These are phyloP conservation scores for Heterodera carotae DNA, from an alignment of 1,140 invertebrate genomes.

Conservation along the genomic window DNA sequence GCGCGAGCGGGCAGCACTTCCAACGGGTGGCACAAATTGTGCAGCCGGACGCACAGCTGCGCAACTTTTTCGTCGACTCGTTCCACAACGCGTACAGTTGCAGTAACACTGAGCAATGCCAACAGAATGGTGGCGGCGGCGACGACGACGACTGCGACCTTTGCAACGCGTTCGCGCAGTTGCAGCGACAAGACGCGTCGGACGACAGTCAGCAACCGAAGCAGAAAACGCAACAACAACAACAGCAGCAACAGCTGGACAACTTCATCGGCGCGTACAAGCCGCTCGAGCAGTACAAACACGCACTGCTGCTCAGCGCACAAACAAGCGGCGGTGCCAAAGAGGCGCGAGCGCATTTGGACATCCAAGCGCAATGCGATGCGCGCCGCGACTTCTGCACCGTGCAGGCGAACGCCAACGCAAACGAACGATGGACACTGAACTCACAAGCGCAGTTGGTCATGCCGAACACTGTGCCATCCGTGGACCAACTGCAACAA, in stretches of 20 bases:
- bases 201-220: constrained; percentile 12
- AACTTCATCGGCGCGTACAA: constrained; percentile 26
- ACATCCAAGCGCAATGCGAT: constrained; percentile 31
- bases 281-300: constrained; percentile 24
- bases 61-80: constrained; percentile 16
- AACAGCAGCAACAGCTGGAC: constrained; percentile 9
- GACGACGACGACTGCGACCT: not conserved
- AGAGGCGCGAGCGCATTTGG: constrained; percentile 20
- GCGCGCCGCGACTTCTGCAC: constrained; percentile 23
- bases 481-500: constrained; percentile 32
- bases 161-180: not conserved
- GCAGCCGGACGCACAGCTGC: constrained; percentile 7
- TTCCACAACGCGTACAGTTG: constrained; percentile 13
- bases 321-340: constrained; percentile 25
- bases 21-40: not conserved
- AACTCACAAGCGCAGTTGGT: constrained; percentile 38
- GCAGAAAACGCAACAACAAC: constrained; percentile 12
- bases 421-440: constrained; percentile 37
- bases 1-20: not conserved
- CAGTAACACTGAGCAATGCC: constrained; percentile 11
- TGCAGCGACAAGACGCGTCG: not conserved
- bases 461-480: constrained; percentile 33
- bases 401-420: constrained; percentile 21
- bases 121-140: not conserved
- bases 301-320: constrained; percentile 5